Percentiles rank a stretch among this genome's conserved stretches.
Evolutionary conservation across 2,797 vertebrate species (phyloP).

Genomic region (Sebastes flavidus): DNA sequence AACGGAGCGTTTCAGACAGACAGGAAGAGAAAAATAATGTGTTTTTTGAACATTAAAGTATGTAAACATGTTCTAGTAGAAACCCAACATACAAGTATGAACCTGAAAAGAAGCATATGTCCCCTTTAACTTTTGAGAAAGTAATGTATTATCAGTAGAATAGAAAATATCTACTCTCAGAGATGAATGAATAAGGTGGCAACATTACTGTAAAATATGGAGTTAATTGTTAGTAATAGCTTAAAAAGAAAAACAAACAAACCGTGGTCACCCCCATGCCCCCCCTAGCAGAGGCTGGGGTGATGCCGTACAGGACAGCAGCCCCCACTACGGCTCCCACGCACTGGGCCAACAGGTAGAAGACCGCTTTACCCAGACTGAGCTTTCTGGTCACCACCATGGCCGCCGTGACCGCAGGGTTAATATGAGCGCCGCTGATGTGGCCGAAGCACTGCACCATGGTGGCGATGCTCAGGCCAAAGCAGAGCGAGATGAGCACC

Average conservation of each 20-base stretch:
- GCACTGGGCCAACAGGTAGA: slow-evolving; percentile 90
- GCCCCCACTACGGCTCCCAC: slow-evolving; percentile 88
- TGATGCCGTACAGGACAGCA: slow-evolving; percentile 88
- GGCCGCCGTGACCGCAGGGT: slow-evolving; percentile 89
- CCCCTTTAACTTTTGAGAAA: not conserved
- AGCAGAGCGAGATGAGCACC: slow-evolving; percentile 91
- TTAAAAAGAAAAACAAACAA: not conserved
- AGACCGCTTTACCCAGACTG: slow-evolving; percentile 87
- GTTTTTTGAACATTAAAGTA: not conserved
- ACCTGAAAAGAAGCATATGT: not conserved
- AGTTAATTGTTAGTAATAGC: not conserved
- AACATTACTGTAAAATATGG: not conserved
- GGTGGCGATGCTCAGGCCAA: slow-evolving; percentile 91
- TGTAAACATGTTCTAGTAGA: not conserved
- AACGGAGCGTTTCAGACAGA: not conserved
- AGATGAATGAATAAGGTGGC: not conserved
- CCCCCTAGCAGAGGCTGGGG: slow-evolving; percentile 84
- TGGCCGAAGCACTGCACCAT: slow-evolving; percentile 92
- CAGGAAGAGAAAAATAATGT: not conserved
- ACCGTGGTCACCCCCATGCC: slow-evolving; percentile 88
- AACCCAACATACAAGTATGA: not conserved
- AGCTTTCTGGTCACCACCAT: slow-evolving; percentile 91
- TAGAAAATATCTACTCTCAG: not conserved
- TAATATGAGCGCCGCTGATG: slow-evolving; percentile 92
- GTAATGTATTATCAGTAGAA: not conserved